phyloP scores from a whole-genome alignment of 2,797 vertebrate species.

The Channa striata region DNA sequence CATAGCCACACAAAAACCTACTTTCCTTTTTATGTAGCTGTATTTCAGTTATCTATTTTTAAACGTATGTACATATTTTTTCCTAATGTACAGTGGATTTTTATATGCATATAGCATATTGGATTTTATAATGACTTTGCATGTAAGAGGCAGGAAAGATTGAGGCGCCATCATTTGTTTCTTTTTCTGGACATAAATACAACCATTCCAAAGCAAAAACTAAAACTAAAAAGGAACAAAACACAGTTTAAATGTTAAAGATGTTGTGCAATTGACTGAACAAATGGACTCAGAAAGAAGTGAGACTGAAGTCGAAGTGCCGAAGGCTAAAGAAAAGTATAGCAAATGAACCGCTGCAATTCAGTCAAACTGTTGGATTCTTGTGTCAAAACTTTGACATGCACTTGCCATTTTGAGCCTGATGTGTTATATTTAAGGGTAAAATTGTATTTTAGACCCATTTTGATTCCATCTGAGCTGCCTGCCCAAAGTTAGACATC shows the following conservation, averaged over 20 bases:
- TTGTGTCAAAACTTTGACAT: conserved; percentile 3
- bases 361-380: background rate
- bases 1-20: no score
- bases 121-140: background rate
- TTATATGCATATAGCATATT: background rate
- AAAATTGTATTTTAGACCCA: background rate
- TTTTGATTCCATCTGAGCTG: no score
- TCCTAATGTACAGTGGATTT: no score
- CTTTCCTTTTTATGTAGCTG: no score
- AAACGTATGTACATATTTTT: no score
- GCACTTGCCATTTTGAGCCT: conserved; percentile 4
- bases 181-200: background rate
- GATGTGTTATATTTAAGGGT: conserved; percentile 11
- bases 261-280: conserved; percentile 42
- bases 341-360: conserved; percentile 32
- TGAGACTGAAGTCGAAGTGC: conserved; percentile 36
- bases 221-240: conserved; percentile 8
- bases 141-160: background rate
- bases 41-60: no score
- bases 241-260: conserved; percentile 33
- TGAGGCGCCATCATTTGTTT: background rate
- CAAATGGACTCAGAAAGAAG: conserved; percentile 36
- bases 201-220: background rate
- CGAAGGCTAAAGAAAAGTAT: conserved; percentile 19
- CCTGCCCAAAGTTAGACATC: no score